Percentiles rank a stretch among this genome's conserved stretches.
Conservation (phyloP, 1,140 invertebrate genomes). For the Probaryconus sp. region DNA sequence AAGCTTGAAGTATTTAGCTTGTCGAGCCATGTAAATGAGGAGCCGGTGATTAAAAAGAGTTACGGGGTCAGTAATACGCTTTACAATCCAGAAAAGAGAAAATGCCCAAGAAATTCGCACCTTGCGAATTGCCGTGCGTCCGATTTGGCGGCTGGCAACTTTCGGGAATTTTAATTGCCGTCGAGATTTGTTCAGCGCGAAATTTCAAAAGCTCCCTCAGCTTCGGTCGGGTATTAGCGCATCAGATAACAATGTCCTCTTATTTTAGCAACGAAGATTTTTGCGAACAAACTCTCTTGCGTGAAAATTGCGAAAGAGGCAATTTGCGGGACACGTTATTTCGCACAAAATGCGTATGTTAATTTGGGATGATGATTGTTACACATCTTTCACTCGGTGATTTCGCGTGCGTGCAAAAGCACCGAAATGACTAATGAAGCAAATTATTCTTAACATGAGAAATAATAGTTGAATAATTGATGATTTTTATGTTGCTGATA, state of each 20-base stretch:
- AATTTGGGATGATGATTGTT: too few species aligned
- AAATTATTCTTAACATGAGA: neutral
- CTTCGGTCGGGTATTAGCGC: neutral
- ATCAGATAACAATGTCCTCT: too few species aligned
- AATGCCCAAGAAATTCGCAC: slow-evolving; percentile 37
- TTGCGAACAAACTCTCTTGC: neutral
- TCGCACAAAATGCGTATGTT: too few species aligned
- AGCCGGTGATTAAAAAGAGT: slow-evolving; percentile 48
- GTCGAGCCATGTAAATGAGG: slow-evolving; percentile 33
- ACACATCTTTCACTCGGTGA: too few species aligned
- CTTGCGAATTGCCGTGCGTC: slow-evolving; percentile 19
- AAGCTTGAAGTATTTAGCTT: slow-evolving; percentile 18
- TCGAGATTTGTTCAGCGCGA: neutral
- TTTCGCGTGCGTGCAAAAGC: too few species aligned
- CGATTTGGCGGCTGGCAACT: slow-evolving; percentile 19
- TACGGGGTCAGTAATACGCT: slow-evolving; percentile 41
- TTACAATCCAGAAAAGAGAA: too few species aligned
- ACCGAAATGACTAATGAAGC: slow-evolving; percentile 1
- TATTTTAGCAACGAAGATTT: neutral
- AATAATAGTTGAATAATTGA: slow-evolving; percentile 14
- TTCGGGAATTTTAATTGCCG: slow-evolving; percentile 48
- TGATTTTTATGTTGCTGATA: slow-evolving; percentile 11
- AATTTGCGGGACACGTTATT: too few species aligned
- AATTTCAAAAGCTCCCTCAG: too few species aligned
- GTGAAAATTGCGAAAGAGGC: neutral